These are phyloP conservation scores for Keiferia lycopersicella DNA, from an alignment of 2,888 invertebrate genomes.

Conservation along the genomic window DNA sequence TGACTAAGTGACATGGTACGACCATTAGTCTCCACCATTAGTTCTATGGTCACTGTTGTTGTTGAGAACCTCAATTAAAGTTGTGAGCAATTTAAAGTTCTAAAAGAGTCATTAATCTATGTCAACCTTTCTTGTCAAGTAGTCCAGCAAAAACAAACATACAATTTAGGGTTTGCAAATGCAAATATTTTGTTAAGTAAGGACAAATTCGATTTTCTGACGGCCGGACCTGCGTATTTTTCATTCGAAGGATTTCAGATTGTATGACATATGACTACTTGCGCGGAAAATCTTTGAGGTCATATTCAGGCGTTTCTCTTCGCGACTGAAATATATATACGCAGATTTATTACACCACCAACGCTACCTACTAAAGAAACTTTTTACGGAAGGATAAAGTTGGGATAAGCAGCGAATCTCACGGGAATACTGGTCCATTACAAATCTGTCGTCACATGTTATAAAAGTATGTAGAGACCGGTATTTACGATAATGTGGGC, in stretches of 20 bases:
- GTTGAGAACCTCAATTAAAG: conserved; percentile 18
- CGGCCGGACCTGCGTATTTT: too few species aligned
- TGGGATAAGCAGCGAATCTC: not conserved
- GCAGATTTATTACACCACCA: too few species aligned
- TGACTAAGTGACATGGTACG: not conserved
- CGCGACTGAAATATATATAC: too few species aligned
- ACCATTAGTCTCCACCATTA: conserved; percentile 19
- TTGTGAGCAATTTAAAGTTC: conserved; percentile 14
- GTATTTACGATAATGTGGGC: not conserved
- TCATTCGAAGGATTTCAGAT: not conserved
- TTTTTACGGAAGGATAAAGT: not conserved
- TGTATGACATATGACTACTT: not conserved
- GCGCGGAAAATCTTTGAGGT: not conserved
- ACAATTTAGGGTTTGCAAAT: not conserved
- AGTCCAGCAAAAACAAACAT: not conserved
- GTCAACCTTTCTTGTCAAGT: conserved; percentile 2
- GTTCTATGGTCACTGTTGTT: conserved; percentile 13
- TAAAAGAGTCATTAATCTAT: conserved; percentile 14
- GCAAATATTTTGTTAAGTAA: not conserved
- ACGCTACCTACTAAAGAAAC: too few species aligned
- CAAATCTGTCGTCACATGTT: not conserved
- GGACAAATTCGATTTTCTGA: too few species aligned
- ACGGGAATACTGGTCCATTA: not conserved
- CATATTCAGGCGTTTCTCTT: too few species aligned
- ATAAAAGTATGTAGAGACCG: not conserved